Base-by-base conservation (phyloP, 2,888 invertebrate species). In the Apoderus coryli region DNA sequence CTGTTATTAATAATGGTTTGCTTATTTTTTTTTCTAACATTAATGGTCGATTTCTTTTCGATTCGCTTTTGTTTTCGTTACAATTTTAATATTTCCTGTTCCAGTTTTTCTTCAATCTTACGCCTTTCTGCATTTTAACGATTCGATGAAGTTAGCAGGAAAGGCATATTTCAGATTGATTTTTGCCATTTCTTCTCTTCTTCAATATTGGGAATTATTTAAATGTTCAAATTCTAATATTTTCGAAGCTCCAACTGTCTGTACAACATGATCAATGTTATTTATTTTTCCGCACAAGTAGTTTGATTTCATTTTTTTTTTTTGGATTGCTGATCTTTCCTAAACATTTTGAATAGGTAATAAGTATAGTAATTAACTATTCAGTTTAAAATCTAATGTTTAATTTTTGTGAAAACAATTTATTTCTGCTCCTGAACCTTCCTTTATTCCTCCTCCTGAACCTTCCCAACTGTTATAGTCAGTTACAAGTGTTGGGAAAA, bases 161-260 rank as follows among this genome's bases (percentile, higher is more conserved):
- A 33, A 4, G 29, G 29, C 14, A 33, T 33, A 14, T 29, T 29
- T 29, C 33, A 23, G 19, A 23, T 29, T 33, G 27, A 19, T 29
- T 33, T 29, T 33, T 29, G 15, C 33, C 33, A 5, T 33, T 33
- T 3, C 33, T 7, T 22, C n/a, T n/a, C n/a, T n/a, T n/a, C n/a
- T n/a, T n/a, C n/a, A n/a, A n/a, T n/a, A 6, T 19, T 19, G 7
- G 19, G 19, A 19, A 19, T 19, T 19, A 19, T 19, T 19, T 19
- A 19, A 19, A 19, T 19, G 19, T 19, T 19, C 19, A 19, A 19
- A 19, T 19, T 19, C 19, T 19, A 19, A 19, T 19, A 19, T 19
- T 19, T 19, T 19, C 19, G n/a, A 6, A 19, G 19, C 19, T 19
- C 19, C 19, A 19, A 19, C n/a, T n/a, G n/a, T n/a, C n/a, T n/a